A percentile compares a stretch with the other conserved stretches of the same genome.
Conservation (phyloP, 2,888 invertebrate genomes). For the Tortrix viridana region DNA sequence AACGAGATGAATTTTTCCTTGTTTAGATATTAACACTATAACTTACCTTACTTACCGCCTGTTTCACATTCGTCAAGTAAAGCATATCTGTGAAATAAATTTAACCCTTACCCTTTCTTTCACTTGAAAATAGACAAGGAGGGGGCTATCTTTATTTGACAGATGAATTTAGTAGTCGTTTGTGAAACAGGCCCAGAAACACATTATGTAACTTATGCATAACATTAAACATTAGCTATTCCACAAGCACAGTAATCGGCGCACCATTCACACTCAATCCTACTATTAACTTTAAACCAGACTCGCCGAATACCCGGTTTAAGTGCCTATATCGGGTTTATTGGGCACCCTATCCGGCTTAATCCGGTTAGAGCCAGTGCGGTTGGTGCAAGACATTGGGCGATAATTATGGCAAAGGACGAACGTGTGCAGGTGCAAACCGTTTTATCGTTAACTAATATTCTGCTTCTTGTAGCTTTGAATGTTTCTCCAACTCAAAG, state of each 20-base stretch:
- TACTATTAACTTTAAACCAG: slow-evolving; percentile 31
- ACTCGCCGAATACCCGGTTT: slow-evolving; percentile 26
- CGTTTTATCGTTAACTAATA: neutral
- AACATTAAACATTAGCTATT: slow-evolving; percentile 3
- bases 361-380: slow-evolving; percentile 56
- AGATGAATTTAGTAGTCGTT: too few species aligned
- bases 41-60: too few species aligned
- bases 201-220: neutral
- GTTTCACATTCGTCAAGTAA: too few species aligned
- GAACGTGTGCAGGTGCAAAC: slow-evolving; percentile 23
- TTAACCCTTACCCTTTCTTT: too few species aligned
- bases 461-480: neutral
- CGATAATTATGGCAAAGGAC: slow-evolving; percentile 59
- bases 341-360: slow-evolving; percentile 45
- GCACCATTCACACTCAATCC: neutral
- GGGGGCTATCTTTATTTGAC: too few species aligned
- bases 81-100: too few species aligned
- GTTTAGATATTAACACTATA: too few species aligned
- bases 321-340: slow-evolving; percentile 36
- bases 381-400: slow-evolving; percentile 56
- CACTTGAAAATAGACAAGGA: too few species aligned
- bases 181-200: too few species aligned
- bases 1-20: too few species aligned
- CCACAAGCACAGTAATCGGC: neutral
- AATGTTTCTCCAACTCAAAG: slow-evolving; percentile 1